phyloP scores from a whole-genome alignment of 2,113 vertebrate species.

The Nothoprocta pentlandii region DNA sequence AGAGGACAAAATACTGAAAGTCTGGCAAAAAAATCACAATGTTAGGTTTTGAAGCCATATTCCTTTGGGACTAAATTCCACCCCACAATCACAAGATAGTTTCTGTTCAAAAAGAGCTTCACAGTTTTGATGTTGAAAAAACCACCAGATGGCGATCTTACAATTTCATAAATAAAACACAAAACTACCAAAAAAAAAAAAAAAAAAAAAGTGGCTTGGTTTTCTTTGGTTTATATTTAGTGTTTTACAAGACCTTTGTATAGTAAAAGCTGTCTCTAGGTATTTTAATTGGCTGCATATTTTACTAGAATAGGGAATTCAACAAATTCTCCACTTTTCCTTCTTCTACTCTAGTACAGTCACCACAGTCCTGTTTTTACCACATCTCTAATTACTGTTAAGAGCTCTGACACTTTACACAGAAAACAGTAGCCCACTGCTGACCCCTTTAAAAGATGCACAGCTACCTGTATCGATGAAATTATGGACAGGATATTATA shows the following conservation, averaged over 20 bases:
- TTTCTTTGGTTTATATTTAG: not conserved
- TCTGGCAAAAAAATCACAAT: not conserved
- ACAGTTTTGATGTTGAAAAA: not conserved
- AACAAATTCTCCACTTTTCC: not conserved
- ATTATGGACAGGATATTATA: not conserved
- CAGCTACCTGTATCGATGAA: not conserved
- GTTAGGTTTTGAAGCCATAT: not conserved
- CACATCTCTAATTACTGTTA: not conserved
- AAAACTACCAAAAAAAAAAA: not conserved
- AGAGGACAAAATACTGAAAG: not conserved
- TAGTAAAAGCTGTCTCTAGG: not conserved
- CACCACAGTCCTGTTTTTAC: not conserved
- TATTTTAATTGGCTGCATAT: not conserved
- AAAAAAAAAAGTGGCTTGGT: not conserved
- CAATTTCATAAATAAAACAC: conserved; percentile 29
- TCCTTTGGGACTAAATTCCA: not conserved
- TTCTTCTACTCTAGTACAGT: not conserved
- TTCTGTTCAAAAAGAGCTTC: not conserved
- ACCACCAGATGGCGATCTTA: conserved; percentile 74
- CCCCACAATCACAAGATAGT: not conserved
- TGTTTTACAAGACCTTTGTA: not conserved
- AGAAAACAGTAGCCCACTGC: not conserved
- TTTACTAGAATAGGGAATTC: not conserved
- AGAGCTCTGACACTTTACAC: not conserved
- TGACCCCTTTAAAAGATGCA: not conserved